A percentile compares a stretch with the other conserved stretches of the same genome.
These are phyloP conservation scores for Meles meles DNA, from an alignment of 2,113 vertebrate genomes.

Conservation along the genomic window DNA sequence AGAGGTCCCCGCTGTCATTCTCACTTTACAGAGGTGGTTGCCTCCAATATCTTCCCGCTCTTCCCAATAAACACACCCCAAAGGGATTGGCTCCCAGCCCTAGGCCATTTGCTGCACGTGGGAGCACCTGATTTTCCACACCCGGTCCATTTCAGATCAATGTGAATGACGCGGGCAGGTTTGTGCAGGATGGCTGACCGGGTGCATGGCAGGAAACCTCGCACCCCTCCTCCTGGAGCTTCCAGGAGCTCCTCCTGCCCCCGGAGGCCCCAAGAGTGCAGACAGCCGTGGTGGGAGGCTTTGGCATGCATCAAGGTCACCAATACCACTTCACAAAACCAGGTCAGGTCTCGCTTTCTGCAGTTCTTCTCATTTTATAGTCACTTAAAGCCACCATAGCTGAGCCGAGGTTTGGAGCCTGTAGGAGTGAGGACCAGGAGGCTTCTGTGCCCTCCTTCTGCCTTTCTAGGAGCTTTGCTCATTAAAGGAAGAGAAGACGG, in stretches of 20 bases:
- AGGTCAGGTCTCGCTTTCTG: background rate
- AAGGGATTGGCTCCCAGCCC: background rate
- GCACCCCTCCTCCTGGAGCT: background rate
- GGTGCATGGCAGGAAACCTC: background rate
- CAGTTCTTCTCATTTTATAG: background rate
- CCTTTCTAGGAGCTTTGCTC: background rate
- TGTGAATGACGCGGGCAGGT: background rate
- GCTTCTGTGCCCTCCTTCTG: background rate
- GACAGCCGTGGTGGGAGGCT: background rate
- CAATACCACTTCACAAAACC: background rate
- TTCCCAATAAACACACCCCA: background rate
- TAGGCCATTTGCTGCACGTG: background rate
- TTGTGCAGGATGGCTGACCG: background rate
- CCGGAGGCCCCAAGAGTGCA: background rate
- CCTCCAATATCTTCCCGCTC: background rate
- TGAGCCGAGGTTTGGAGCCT: background rate
- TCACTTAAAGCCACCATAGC: background rate
- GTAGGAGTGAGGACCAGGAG: background rate
- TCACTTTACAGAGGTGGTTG: no score
- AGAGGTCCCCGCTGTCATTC: background rate
- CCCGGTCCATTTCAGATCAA: background rate
- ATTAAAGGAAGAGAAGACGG: background rate
- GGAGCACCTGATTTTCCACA: background rate
- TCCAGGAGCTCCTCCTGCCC: background rate
- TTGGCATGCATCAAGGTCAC: background rate